Conservation (phyloP, 2,888 invertebrate species). For the Oxyteleia sp. region DNA sequence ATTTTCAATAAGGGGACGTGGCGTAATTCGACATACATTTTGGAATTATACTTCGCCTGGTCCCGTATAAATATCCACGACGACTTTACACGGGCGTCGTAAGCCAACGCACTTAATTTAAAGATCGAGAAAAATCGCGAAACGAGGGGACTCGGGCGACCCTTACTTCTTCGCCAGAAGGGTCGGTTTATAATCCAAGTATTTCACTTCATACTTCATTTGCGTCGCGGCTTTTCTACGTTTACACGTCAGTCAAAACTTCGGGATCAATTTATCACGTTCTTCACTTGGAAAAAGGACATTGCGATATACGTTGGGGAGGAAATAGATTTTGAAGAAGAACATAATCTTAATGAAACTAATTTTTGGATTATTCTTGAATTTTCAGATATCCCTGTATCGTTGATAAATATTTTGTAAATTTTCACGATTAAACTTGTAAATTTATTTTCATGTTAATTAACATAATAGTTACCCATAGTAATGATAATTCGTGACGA, state of each 20-base stretch:
- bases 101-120: conserved; percentile 86
- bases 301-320: background rate
- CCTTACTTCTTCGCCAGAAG: conserved; percentile 62
- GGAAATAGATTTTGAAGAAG: background rate
- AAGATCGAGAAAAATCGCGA: conserved; percentile 80
- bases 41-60: conserved; percentile 13
- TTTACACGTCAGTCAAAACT: conserved; percentile 50
- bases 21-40: conserved; percentile 54
- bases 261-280: conserved; percentile 52
- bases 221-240: conserved; percentile 77
- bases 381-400: background rate
- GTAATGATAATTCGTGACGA: too few species aligned
- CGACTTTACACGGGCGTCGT: conserved; percentile 85
- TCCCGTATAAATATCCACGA: conserved; percentile 77
- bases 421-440: too few species aligned
- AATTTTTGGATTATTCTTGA: background rate
- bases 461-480: too few species aligned
- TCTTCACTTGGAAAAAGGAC: conserved; percentile 19
- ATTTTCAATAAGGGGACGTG: conserved; percentile 55
- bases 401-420: too few species aligned
- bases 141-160: conserved; percentile 74
- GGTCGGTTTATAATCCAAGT: conserved; percentile 81
- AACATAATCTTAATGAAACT: background rate
- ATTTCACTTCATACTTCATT: conserved; percentile 85
- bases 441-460: too few species aligned